Conservation (phyloP, 2,888 invertebrate species). For the Ectropis crepuscularia region DNA sequence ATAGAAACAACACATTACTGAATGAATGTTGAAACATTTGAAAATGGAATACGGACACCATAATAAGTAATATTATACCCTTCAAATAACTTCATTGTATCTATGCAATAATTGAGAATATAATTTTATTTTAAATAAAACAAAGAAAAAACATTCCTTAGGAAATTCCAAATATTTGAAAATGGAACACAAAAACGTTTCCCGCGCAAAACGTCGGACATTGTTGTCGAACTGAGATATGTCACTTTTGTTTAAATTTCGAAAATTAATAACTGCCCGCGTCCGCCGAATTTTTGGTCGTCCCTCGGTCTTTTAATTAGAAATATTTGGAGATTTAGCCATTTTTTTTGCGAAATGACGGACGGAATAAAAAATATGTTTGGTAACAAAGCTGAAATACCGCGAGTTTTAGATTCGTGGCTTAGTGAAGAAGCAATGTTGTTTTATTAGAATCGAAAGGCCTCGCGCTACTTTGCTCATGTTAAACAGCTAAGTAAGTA, state of each 20-base stretch:
- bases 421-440: slow-evolving; percentile 1
- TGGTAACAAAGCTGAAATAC: slow-evolving; percentile 41
- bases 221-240: slow-evolving; percentile 76
- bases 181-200: slow-evolving; percentile 67
- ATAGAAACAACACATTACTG: no score
- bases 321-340: slow-evolving; percentile 75
- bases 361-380: slow-evolving; percentile 47
- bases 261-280: slow-evolving; percentile 77
- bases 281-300: slow-evolving; percentile 63
- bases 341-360: slow-evolving; percentile 55
- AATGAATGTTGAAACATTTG: no score
- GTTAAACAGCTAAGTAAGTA: no score
- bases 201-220: slow-evolving; percentile 70
- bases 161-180: slow-evolving; percentile 49
- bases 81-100: no score
- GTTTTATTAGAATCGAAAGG: neutral
- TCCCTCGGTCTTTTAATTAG: slow-evolving; percentile 71
- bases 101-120: neutral
- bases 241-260: slow-evolving; percentile 81
- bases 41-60: no score
- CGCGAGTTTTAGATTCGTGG: slow-evolving; percentile 42
- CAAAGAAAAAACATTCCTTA: slow-evolving; percentile 11
- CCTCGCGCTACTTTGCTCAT: neutral
- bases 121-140: neutral
- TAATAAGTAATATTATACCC: no score